These are phyloP conservation scores for Nycteola revayana DNA, from an alignment of 2,888 invertebrate species.

Conservation along the genomic window DNA sequence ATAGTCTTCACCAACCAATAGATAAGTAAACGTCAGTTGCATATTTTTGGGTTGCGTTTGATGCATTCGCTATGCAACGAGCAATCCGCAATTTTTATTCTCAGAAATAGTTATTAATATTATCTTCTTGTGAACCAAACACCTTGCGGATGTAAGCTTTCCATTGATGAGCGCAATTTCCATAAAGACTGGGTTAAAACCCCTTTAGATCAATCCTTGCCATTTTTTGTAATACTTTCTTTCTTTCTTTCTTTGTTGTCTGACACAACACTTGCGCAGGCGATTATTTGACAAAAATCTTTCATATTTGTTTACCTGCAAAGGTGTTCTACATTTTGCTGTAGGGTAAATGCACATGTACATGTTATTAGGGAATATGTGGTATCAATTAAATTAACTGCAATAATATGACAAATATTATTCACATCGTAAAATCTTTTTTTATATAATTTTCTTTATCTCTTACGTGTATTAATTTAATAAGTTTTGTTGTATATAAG, in stretches of 20 bases:
- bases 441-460: too few species aligned
- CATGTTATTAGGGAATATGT: too few species aligned
- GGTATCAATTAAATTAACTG: too few species aligned
- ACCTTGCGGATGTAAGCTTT: constrained; percentile 48
- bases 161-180: constrained; percentile 45
- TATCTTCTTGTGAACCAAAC: constrained; percentile 18
- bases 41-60: too few species aligned
- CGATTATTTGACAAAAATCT: constrained; percentile 69
- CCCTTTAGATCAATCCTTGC: constrained; percentile 55
- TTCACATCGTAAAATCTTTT: too few species aligned
- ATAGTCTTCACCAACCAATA: too few species aligned
- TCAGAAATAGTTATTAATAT: constrained; percentile 3
- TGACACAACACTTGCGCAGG: constrained; percentile 59
- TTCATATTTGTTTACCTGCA: constrained; percentile 56
- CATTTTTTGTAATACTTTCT: constrained; percentile 38
- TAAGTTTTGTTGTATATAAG: too few species aligned
- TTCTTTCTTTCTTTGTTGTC: constrained; percentile 46
- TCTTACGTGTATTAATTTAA: too few species aligned
- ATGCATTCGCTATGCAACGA: too few species aligned
- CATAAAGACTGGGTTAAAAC: constrained; percentile 31
- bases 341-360: constrained; percentile 36
- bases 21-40: too few species aligned
- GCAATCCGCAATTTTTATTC: constrained; percentile 13
- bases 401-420: too few species aligned
- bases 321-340: constrained; percentile 51